These are phyloP conservation scores for Ectemnius continuus DNA, from an alignment of 2,888 invertebrate species.

Conservation along the genomic window DNA sequence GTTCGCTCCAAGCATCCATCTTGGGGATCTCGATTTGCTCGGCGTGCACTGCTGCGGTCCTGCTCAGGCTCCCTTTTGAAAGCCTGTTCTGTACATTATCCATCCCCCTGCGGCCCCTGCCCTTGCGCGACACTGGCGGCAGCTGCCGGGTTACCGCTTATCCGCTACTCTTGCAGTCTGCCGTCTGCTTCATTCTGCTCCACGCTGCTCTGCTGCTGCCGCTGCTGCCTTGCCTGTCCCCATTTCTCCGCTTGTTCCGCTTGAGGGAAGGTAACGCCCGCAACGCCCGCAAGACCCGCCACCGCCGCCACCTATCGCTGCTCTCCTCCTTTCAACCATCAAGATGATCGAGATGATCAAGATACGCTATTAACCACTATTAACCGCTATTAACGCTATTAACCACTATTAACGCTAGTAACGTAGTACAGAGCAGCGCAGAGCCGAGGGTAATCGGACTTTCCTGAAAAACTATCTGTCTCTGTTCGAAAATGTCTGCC, in stretches of 20 bases:
- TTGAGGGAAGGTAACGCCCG: neutral
- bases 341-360: too few relatives aligned
- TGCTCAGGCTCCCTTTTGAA: constrained; percentile 55
- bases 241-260: neutral
- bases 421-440: too few relatives aligned
- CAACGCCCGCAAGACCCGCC: too few relatives aligned
- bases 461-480: neutral
- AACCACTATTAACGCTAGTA: too few relatives aligned
- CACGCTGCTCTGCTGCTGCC: neutral
- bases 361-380: neutral
- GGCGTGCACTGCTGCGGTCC: constrained; percentile 53
- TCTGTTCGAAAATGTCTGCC: constrained; percentile 25
- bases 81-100: constrained; percentile 57
- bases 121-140: constrained; percentile 40
- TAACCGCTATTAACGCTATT: too few relatives aligned
- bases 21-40: constrained; percentile 65
- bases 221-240: neutral
- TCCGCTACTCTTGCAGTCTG: neutral
- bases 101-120: constrained; percentile 50
- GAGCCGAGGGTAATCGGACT: neutral
- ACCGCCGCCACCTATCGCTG: too few relatives aligned
- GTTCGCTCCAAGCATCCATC: constrained; percentile 69
- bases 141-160: neutral
- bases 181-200: neutral
- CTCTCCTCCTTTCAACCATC: too few relatives aligned